These are phyloP conservation scores for Pollenia angustigena DNA, from an alignment of 2,888 invertebrate genomes.

Conservation along the genomic window DNA sequence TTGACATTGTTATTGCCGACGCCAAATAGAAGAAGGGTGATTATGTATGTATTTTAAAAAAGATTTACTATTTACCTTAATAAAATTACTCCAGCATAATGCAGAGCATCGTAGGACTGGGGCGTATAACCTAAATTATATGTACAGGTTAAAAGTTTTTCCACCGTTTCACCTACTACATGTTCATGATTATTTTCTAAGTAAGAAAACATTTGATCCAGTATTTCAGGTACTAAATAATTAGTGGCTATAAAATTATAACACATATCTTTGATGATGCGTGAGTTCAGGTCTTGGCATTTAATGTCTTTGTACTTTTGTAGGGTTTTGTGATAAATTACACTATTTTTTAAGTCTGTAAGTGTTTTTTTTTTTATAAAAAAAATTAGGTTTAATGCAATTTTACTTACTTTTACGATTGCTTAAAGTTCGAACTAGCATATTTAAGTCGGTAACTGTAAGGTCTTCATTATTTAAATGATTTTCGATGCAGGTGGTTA, in stretches of 20 bases:
- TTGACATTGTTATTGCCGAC: no score
- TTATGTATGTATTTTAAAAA: background rate
- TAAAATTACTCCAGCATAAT: constrained; percentile 83
- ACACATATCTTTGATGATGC: constrained; percentile 84
- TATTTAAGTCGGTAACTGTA: constrained; percentile 79
- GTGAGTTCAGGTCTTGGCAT: constrained; percentile 83
- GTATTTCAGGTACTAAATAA: constrained; percentile 84
- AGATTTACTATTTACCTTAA: constrained; percentile 82
- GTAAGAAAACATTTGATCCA: constrained; percentile 85
- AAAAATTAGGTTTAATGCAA: constrained; percentile 52
- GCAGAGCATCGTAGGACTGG: constrained; percentile 82
- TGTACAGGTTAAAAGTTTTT: constrained; percentile 85
- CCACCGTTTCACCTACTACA: constrained; percentile 85
- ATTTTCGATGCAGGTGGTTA: constrained; percentile 81
- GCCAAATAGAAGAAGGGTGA: no score
- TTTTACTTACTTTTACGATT: constrained; percentile 80
- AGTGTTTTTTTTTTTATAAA: constrained; percentile 71
- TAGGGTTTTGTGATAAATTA: constrained; percentile 82
- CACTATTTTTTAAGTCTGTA: constrained; percentile 81
- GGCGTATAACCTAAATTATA: constrained; percentile 85
- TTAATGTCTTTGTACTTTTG: constrained; percentile 80
- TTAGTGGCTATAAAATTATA: constrained; percentile 83
- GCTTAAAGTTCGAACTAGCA: constrained; percentile 80
- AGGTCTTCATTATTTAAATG: constrained; percentile 78
- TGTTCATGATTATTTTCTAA: constrained; percentile 83